A percentile compares a stretch with the other conserved stretches of the same genome.
Evolutionary conservation across 2,888 invertebrate genomes (phyloP).

Genomic region (Lacanobia wlatinum): DNA sequence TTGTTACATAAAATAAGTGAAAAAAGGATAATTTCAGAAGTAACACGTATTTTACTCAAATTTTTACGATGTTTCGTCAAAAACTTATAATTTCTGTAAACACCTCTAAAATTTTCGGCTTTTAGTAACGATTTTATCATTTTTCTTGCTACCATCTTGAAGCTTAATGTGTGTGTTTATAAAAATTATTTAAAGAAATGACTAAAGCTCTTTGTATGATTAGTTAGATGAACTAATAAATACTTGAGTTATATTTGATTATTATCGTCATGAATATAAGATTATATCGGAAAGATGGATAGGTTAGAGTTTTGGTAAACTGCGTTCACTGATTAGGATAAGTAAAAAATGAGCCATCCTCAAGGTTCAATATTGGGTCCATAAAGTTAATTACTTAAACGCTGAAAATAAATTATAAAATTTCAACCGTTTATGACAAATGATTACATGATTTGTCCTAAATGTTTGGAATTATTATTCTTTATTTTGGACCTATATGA

Average conservation of each 20-base stretch:
- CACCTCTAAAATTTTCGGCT: slow-evolving; percentile 23
- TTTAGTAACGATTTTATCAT: slow-evolving; percentile 7
- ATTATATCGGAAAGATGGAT: background rate
- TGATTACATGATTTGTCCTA: no score
- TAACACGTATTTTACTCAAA: background rate
- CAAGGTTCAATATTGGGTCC: background rate
- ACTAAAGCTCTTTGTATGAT: background rate
- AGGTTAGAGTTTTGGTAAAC: background rate
- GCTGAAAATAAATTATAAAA: no score
- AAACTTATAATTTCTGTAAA: slow-evolving; percentile 23
- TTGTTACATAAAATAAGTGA: background rate
- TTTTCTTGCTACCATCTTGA: background rate
- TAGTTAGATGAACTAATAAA: background rate
- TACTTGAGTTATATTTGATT: background rate
- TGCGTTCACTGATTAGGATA: background rate
- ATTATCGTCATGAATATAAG: background rate
- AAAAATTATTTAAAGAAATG: background rate
- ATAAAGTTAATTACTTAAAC: no score
- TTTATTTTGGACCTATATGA: no score
- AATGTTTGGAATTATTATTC: no score
- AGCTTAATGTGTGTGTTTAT: background rate
- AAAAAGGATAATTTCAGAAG: background rate
- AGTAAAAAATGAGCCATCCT: background rate
- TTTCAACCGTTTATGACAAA: no score
- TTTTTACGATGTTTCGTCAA: slow-evolving; percentile 2